Percentiles rank a stretch among this genome's conserved stretches.
These are phyloP conservation scores for Bubo bubo DNA, from an alignment of 2,113 vertebrate genomes.

Conservation along the genomic window DNA sequence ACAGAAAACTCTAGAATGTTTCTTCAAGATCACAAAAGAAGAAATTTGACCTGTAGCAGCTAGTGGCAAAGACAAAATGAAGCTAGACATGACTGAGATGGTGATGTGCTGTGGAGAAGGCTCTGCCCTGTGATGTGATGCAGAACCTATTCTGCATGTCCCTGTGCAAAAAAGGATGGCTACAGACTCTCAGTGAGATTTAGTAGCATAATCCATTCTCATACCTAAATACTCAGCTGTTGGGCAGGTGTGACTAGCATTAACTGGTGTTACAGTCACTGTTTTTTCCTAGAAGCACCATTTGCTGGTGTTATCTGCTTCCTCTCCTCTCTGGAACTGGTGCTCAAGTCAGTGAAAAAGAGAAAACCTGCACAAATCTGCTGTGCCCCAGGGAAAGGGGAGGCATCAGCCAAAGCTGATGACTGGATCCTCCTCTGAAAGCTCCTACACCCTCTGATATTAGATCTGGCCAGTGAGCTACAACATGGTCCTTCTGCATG, in stretches of 20 bases:
- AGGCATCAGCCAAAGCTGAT: not conserved
- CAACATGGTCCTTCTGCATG: not conserved
- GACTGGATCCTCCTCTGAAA: not conserved
- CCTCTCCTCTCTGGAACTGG: not conserved
- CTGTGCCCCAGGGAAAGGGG: not conserved
- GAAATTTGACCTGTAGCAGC: not conserved
- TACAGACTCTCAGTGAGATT: not conserved
- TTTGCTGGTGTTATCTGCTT: not conserved
- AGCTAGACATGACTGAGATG: not conserved
- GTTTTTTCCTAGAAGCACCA: not conserved
- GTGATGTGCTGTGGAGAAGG: not conserved
- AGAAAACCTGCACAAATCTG: not conserved
- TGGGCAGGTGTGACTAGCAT: not conserved
- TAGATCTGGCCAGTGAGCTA: not conserved
- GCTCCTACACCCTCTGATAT: not conserved
- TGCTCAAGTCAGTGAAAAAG: not conserved
- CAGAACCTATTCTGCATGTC: not conserved
- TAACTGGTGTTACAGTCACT: not conserved
- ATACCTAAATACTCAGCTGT: not conserved
- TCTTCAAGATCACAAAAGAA: not conserved
- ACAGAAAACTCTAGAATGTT: not conserved
- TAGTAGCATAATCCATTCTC: not conserved
- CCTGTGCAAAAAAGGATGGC: not conserved
- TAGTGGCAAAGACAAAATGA: not conserved
- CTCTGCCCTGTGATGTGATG: not conserved